Base-by-base conservation (phyloP, 2,113 vertebrate species). In the Oxygymnocypris stewartii region DNA sequence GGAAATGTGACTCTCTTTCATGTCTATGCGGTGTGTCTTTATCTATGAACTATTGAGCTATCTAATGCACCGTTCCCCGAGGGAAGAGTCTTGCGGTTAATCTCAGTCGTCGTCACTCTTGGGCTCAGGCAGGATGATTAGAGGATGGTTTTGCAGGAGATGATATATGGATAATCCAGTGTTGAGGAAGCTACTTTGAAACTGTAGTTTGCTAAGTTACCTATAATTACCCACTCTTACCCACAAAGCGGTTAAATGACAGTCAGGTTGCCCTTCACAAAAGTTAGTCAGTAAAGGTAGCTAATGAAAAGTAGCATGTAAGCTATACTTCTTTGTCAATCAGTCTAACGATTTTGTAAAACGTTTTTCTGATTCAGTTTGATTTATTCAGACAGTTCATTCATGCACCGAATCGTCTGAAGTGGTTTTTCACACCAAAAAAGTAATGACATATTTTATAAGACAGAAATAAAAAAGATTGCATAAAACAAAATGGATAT, bases 31-130 rank as follows among this genome's bases (percentile, higher is more conserved):
- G n/a, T 83, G 71, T 87, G 65, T 61, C 18, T 82, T 63, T 76
- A 61, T 82, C 54, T 67, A 59, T 84, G 49, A 83, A 83, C 63
- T 67, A 54, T 67, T 51, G 23, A 83, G 79, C 57, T 87, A 82
- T 87, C 85, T 77, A 76, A 76, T 83, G 65, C 85, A 87, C 54
- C 42, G 42, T 77, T 54, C 40, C 85, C 85, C 2, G 37, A 86
- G 54, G 65, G 51, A 77, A 61, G 80, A 63, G 57, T 54, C 42
- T 73, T 80, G 63, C 0, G 69, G 78, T 73, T 86, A 81, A 87
- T 40, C 86, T 83, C 61, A 75, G 71, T 71, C 31, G 28, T 37
- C 23, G 25, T 73, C 81, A 79, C 16, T 25, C 28, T 25, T 16
- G 2, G 18, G 49, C 44, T 71, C 12, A 84, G 31, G 82, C 35